Base-by-base conservation (phyloP, 1,140 invertebrate species). In the Euwallacea similis region DNA sequence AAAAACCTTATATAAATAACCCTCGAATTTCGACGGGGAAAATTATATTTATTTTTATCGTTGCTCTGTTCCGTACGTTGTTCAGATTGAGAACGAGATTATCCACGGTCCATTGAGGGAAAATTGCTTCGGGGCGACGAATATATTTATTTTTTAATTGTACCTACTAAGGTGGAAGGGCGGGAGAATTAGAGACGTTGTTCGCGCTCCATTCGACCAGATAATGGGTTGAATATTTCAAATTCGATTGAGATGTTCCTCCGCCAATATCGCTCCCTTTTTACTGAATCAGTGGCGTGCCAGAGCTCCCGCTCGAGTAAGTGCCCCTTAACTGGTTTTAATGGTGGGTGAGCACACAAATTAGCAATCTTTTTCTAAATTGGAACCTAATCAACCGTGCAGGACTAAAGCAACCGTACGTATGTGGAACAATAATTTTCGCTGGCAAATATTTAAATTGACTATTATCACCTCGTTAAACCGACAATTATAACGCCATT, bases 131-230 rank as follows among this genome's bases (percentile, higher is more conserved):
- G 44, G 67, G 73, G 66, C 67, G 63, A 66, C 58, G 66, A 70
- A 74, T 74, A 72, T 69, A 74, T 74, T 66, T 68, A 72, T 74
- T 74, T 74, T 74, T 74, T 74, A 74, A 74, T 74, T 74, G 73
- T 74, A 70, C 70, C 56, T 74, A 71, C 73, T 69, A 69, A 70
- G 63, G 70, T 74, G 73, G 73, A 74, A 74, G 66, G 9, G 46
- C 9, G 9, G 9, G 58, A 71, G 60, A 72, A 66, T 72, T 69
- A 72, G 67, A 74, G 56, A 71, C 66, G 54, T 72, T 68, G 46
- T 64, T 71, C 70, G 53, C 21, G 21, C 21, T 33, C 73, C 73
- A 63, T 21, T 62, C 70, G 64, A 72, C 63, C 70, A 66, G 54
- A 67, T 65, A 72, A 72, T 72, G 50, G 55, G 61, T 46, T 56